These are phyloP conservation scores for Solenopsis invicta DNA, from an alignment of 1,140 invertebrate genomes.

Conservation along the genomic window DNA sequence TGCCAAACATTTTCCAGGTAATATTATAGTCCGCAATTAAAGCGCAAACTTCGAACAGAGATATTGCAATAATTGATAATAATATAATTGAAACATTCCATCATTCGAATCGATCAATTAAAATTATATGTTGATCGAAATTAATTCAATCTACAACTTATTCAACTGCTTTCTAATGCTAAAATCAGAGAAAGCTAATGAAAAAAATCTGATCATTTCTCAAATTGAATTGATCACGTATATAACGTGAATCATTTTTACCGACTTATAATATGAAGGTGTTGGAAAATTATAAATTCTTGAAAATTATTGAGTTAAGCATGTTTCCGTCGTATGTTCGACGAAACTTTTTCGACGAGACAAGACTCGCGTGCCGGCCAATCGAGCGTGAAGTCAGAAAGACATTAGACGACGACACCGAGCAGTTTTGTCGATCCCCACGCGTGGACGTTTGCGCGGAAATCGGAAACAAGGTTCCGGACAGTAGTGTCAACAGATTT, in stretches of 20 bases:
- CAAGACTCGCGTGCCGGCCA: constrained; percentile 48
- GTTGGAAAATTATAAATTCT: not conserved
- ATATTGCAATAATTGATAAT: not conserved
- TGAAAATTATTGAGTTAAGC: not conserved
- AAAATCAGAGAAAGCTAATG: not conserved
- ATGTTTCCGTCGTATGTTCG: not conserved
- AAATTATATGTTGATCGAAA: not conserved
- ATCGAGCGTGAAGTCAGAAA: constrained; percentile 70
- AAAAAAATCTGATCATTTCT: not conserved
- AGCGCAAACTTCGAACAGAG: constrained; percentile 31
- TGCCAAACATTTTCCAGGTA: constrained; percentile 35
- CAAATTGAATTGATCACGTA: not conserved
- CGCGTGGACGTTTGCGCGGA: constrained; percentile 69
- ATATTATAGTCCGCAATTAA: constrained; percentile 58
- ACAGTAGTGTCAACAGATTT: constrained; percentile 82
- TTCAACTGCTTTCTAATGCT: not conserved
- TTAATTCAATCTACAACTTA: not conserved
- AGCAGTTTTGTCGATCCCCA: constrained; percentile 45
- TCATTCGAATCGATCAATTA: not conserved
- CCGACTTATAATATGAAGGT: not conserved
- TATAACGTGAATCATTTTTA: not conserved
- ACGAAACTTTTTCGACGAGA: constrained; percentile 22
- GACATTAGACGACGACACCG: constrained; percentile 29
- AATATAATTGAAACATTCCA: not conserved
- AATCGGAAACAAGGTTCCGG: constrained; percentile 77